Evolutionary conservation across 2,888 invertebrate genomes (phyloP), one percentile per base, ranked within the genome.

Genomic region (Anthrax anthrax): DNA sequence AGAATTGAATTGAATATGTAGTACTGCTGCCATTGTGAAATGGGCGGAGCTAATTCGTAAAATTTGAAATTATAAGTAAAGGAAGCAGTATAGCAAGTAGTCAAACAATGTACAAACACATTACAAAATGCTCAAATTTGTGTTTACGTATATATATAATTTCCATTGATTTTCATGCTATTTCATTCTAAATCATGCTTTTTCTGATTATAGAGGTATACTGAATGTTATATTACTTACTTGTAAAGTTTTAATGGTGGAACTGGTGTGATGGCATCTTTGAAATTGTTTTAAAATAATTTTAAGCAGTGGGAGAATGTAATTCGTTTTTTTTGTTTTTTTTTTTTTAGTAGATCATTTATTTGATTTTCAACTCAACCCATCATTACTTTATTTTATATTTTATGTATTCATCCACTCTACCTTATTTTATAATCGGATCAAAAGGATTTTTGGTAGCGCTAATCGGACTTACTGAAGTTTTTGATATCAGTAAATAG

Each of bases 11-110:
- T 6, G 23, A 32, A 2, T 32, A 32, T 42, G 39, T 37, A 29
- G 47, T 39, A 44, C 55, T 54, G 60, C 64, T 54, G 60, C 64
- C 64, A 64, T 64, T 63, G 55, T 57, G 57, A 64, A 64, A 64
- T 54, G 54, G 64, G 64, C 64, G 64, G 63, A 60, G 64, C 57
- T 50, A 23, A 8, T 23, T n/a, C n/a, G n/a, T n/a, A n/a, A n/a
- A n/a, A n/a, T n/a, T n/a, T 51, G 42, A 29, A 41, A 29, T 41
- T 32, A 14, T n/a, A 38, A 39, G 18, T 29, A 18, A 37, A 34
- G 18, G 14, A 43, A 37, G 27, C 18, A 32, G 19, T 16, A 36
- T 36, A 12, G n/a, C 14, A 14, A n/a, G 36, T n/a, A n/a, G n/a
- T n/a, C n/a, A n/a, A n/a, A 36, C 14, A 36, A 12, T n/a, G 36